Percentiles rank a stretch among this genome's conserved stretches.
Evolutionary conservation across 2,113 vertebrate genomes (phyloP).

Genomic region (Pelusios castaneus): DNA sequence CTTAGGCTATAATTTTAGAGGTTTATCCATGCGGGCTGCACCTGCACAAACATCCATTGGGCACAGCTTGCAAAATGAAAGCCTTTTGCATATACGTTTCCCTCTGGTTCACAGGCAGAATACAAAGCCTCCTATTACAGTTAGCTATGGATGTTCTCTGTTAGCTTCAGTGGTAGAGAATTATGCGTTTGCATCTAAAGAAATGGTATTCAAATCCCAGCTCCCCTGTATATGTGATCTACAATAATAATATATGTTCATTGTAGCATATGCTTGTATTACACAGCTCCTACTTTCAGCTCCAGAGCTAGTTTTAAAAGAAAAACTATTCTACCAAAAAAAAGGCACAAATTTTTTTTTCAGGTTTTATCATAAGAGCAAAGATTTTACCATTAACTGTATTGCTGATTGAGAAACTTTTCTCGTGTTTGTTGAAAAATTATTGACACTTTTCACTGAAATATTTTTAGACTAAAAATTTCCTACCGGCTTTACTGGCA

Average conservation of each 20-base stretch:
- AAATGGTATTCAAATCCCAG: background rate
- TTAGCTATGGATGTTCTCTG: too few species aligned
- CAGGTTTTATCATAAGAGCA: background rate
- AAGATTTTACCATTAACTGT: background rate
- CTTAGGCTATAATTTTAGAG: background rate
- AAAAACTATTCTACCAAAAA: background rate
- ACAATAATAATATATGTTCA: background rate
- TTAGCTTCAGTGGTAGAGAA: background rate
- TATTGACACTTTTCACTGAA: background rate
- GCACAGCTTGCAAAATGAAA: background rate
- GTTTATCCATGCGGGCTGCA: too few species aligned
- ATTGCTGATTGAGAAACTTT: background rate
- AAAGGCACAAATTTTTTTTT: too few species aligned
- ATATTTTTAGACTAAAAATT: background rate
- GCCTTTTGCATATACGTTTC: fast-evolving
- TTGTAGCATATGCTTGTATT: background rate
- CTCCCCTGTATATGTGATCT: background rate
- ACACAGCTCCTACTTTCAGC: background rate
- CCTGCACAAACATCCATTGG: background rate
- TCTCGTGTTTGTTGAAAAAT: background rate
- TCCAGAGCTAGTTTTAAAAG: background rate
- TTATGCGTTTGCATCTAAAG: background rate
- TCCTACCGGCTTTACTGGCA: background rate
- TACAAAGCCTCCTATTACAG: background rate
- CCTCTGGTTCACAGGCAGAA: background rate